These are phyloP conservation scores for Numenius arquata DNA, from an alignment of 2,113 vertebrate genomes.

Conservation along the genomic window DNA sequence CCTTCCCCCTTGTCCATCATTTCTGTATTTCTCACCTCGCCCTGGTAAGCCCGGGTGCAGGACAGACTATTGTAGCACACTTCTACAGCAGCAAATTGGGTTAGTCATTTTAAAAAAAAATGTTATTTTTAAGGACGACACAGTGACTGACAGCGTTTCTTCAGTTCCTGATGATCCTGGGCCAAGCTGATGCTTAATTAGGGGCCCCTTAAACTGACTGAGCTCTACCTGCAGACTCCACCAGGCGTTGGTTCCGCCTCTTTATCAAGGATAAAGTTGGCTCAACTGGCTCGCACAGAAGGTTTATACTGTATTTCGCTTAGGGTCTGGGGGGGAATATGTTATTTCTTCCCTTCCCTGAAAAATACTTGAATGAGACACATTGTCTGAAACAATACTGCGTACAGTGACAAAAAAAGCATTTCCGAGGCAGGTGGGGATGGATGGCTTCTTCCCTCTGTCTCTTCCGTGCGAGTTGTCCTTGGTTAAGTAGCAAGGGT, in stretches of 20 bases:
- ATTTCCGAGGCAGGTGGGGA: conserved; percentile 34
- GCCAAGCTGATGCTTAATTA: not conserved
- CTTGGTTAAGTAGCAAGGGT: not conserved
- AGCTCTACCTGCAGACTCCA: not conserved
- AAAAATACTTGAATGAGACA: conserved; percentile 83
- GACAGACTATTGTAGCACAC: not conserved
- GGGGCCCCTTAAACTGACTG: not conserved
- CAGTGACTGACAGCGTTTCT: not conserved
- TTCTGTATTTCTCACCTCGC: not conserved
- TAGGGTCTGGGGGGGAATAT: conserved; percentile 70
- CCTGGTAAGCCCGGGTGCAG: not conserved
- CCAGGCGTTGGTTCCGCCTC: not conserved
- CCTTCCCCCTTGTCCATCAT: not conserved
- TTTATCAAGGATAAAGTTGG: not conserved
- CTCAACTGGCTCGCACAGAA: not conserved
- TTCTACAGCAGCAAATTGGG: not conserved
- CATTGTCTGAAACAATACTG: conserved; percentile 69
- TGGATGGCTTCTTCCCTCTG: not conserved
- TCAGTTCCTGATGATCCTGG: not conserved
- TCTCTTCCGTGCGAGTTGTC: not conserved
- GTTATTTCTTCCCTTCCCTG: conserved; percentile 78
- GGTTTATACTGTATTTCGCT: conserved; percentile 69
- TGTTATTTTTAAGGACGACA: not conserved
- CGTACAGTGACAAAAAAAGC: conserved; percentile 54
- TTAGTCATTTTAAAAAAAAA: not conserved